A percentile compares a stretch with the other conserved stretches of the same genome.
These are phyloP conservation scores for Oryctes rhinoceros DNA, from an alignment of 1,140 invertebrate genomes.

Conservation along the genomic window DNA sequence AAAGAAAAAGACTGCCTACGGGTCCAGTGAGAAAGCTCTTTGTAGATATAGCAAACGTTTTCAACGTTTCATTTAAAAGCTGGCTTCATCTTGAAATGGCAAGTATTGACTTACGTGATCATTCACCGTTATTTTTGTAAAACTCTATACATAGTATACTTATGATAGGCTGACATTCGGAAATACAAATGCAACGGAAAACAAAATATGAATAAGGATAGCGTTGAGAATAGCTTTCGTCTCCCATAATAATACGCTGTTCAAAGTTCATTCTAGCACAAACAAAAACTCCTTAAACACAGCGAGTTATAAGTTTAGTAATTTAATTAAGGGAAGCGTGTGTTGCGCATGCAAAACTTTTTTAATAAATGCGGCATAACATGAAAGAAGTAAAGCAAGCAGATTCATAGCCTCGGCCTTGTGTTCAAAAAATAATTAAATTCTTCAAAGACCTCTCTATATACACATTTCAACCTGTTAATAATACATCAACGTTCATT, in stretches of 20 bases:
- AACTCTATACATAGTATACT: too few species aligned
- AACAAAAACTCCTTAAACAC: constrained; percentile 15
- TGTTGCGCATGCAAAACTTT: constrained; percentile 33
- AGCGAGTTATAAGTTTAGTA: constrained; percentile 29
- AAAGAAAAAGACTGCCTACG: too few species aligned
- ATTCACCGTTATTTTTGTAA: too few species aligned
- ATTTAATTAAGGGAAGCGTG: constrained; percentile 22
- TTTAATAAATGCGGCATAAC: constrained; percentile 33
- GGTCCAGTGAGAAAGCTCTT: too few species aligned
- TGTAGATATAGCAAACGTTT: too few species aligned
- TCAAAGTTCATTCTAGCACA: background rate
- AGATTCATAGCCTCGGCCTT: background rate
- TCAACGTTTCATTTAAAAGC: too few species aligned
- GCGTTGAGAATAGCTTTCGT: background rate
- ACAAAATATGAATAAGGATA: background rate
- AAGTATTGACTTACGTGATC: too few species aligned
- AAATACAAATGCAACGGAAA: background rate
- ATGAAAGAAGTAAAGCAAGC: constrained; percentile 35
- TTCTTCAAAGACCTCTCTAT: background rate
- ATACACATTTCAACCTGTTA: constrained; percentile 8
- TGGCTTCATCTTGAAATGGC: too few species aligned
- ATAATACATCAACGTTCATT: constrained; percentile 19
- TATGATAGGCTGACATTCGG: too few species aligned
- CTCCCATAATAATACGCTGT: background rate
- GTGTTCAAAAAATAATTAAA: constrained; percentile 32